Percentiles rank a stretch among this genome's conserved stretches.
Evolutionary conservation across 2,888 invertebrate species (phyloP).

Genomic region (Bursaphelenchus okinawaensis): DNA sequence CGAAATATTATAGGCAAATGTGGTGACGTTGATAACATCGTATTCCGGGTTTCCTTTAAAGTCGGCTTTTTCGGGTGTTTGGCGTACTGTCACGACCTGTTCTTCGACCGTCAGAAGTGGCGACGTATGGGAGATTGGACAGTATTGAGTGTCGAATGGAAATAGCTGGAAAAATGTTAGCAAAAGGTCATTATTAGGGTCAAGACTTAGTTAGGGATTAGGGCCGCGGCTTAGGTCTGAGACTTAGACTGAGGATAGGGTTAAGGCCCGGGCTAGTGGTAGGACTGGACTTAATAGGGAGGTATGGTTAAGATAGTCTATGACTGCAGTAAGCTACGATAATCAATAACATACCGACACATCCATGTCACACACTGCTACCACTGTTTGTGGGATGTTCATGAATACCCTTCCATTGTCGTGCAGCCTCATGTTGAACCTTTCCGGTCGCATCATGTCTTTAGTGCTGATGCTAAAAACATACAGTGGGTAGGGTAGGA

Average conservation of each 20-base stretch:
- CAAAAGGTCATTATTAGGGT: too few species aligned
- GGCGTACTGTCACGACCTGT: conserved; percentile 43
- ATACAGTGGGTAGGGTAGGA: background rate
- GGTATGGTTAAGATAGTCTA: too few species aligned
- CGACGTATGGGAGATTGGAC: conserved; percentile 19
- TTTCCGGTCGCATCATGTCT: conserved; percentile 44
- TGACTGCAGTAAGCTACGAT: too few species aligned
- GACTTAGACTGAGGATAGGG: too few species aligned
- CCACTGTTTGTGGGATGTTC: conserved; percentile 50
- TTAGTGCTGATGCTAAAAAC: conserved; percentile 39
- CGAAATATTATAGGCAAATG: conserved; percentile 43
- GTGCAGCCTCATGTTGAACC: conserved; percentile 40
- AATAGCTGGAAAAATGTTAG: conserved; percentile 46
- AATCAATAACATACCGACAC: conserved; percentile 15
- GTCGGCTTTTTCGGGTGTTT: conserved; percentile 48
- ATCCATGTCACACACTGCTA: conserved; percentile 45
- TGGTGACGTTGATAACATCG: conserved; percentile 46
- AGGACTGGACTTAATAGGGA: too few species aligned
- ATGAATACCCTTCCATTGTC: conserved; percentile 31
- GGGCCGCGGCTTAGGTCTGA: too few species aligned
- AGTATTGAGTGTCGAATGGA: conserved; percentile 34
- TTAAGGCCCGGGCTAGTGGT: too few species aligned
- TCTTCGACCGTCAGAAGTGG: conserved; percentile 46
- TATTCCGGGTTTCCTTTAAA: conserved; percentile 55
- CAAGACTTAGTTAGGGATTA: too few species aligned